phyloP scores from a whole-genome alignment of 2,888 invertebrate genomes.

The Dynastes grantii region DNA sequence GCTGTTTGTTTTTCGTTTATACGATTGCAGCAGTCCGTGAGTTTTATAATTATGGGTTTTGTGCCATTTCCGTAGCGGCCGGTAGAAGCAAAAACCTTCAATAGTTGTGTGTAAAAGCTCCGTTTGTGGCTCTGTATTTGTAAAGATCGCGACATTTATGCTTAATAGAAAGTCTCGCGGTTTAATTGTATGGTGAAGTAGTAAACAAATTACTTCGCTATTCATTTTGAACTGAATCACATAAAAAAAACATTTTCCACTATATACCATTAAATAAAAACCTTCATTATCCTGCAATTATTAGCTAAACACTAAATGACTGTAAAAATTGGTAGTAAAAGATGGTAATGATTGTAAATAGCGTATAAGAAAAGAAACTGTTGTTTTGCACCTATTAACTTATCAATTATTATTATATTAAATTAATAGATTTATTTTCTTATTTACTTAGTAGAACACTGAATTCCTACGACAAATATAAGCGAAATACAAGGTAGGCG shows the following conservation, averaged over 20 bases:
- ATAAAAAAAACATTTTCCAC: neutral
- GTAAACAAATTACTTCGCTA: neutral
- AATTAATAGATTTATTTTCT: too few species aligned
- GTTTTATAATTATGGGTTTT: conserved; percentile 43
- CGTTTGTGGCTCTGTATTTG: neutral
- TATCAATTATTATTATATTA: too few species aligned
- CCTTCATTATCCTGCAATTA: too few species aligned
- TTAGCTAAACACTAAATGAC: too few species aligned
- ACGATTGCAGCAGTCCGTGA: conserved; percentile 19
- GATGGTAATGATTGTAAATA: too few species aligned
- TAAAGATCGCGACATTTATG: conserved; percentile 16
- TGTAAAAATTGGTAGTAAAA: too few species aligned
- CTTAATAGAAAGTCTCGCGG: neutral
- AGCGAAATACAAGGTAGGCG: too few species aligned
- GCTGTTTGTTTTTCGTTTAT: conserved; percentile 27
- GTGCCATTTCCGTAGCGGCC: conserved; percentile 29
- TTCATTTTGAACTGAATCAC: neutral
- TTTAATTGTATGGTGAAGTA: conserved; percentile 17
- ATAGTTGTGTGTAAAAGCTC: conserved; percentile 1
- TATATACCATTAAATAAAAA: too few species aligned
- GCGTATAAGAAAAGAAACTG: too few species aligned
- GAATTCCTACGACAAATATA: too few species aligned
- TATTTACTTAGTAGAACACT: too few species aligned
- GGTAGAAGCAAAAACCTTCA: conserved; percentile 5
- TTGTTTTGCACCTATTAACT: too few species aligned